phyloP scores from a whole-genome alignment of 2,113 vertebrate genomes.

The Nicator chloris region DNA sequence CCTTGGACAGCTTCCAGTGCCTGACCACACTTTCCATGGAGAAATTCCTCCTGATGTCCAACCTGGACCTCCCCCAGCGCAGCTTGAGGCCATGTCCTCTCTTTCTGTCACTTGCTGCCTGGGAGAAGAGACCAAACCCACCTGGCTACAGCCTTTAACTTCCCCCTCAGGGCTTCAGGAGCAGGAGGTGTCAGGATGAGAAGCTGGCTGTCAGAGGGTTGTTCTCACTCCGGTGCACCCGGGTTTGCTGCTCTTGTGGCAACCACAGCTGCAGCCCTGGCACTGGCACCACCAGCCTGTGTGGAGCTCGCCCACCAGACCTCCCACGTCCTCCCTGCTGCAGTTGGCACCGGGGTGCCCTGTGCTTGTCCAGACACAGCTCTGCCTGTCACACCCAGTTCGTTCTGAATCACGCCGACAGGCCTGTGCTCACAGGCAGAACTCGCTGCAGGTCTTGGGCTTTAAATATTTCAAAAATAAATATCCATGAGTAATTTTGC shows the following conservation, averaged over 20 bases:
- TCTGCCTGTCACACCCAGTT: not conserved
- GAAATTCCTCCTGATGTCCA: not conserved
- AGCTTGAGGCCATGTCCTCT: not conserved
- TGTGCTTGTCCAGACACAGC: slow-evolving; percentile 36
- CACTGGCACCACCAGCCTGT: not conserved
- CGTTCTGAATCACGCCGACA: not conserved
- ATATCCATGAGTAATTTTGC: not conserved
- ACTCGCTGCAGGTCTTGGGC: not conserved
- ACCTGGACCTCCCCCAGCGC: not conserved
- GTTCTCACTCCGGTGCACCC: not conserved
- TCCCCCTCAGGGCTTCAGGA: not conserved
- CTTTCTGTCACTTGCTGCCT: not conserved
- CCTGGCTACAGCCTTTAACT: not conserved
- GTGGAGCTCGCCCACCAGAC: not conserved
- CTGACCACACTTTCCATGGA: not conserved
- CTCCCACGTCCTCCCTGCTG: not conserved
- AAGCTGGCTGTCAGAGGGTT: not conserved
- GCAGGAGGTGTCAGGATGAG: not conserved
- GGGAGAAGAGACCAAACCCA: not conserved
- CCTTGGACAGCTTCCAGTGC: not conserved
- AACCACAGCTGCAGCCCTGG: not conserved
- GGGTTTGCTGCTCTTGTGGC: not conserved
- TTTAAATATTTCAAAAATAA: not conserved
- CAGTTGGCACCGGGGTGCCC: not conserved
- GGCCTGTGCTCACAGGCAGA: slow-evolving; percentile 36